Conservation (phyloP, 2,888 invertebrate genomes). For the Rosalia funebris region DNA sequence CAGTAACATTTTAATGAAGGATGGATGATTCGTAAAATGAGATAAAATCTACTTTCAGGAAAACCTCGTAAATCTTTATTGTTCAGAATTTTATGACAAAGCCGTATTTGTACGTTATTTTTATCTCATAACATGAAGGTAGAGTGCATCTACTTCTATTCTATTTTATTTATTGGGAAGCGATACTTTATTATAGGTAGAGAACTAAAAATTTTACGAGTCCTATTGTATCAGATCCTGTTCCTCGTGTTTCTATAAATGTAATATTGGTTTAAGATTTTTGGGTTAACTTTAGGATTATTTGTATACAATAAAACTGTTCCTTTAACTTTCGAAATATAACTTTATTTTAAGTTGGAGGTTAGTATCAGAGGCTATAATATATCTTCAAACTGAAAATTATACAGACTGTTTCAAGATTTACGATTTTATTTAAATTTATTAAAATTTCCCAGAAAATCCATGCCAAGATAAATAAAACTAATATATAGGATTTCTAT, state of each 20-base stretch:
- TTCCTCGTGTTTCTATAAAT: neutral
- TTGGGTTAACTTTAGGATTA: too few relatives aligned
- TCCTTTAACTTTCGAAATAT: too few relatives aligned
- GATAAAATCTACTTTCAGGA: slow-evolving; percentile 5
- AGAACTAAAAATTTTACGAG: neutral
- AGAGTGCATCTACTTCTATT: neutral
- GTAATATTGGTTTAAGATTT: too few relatives aligned
- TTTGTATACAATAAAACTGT: too few relatives aligned
- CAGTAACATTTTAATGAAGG: neutral
- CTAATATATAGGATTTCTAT: too few relatives aligned
- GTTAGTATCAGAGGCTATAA: too few relatives aligned
- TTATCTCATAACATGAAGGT: slow-evolving; percentile 1
- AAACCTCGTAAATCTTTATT: neutral
- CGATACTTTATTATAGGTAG: neutral
- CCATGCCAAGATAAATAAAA: too few relatives aligned
- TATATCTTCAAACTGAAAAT: too few relatives aligned
- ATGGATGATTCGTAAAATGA: slow-evolving; percentile 1
- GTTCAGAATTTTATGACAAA: neutral
- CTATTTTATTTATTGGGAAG: neutral
- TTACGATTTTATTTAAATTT: too few relatives aligned
- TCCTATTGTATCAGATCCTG: neutral
- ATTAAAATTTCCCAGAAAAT: too few relatives aligned
- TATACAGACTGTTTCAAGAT: too few relatives aligned
- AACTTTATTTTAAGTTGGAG: too few relatives aligned
- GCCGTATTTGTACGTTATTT: neutral